Percentiles rank a stretch among this genome's conserved stretches.
Conservation (phyloP, 92 coral and sea anemone genomes). For the Bergia sp. region DNA sequence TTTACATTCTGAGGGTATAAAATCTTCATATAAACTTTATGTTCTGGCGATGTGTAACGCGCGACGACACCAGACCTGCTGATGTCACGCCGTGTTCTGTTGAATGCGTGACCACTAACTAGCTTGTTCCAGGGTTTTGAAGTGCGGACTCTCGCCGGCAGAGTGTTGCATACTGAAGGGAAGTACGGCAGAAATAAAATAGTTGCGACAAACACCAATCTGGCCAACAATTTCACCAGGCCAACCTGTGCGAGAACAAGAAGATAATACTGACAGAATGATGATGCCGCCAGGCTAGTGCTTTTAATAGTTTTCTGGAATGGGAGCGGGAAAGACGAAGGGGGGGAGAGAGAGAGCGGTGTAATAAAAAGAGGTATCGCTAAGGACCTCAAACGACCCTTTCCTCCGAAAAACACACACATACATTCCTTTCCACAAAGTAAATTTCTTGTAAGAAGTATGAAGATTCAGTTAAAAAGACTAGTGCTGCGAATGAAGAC, state of each 20-base stretch:
- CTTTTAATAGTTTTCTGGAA: too few relatives aligned
- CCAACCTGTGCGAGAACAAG: constrained; percentile 1
- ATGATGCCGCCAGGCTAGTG: too few relatives aligned
- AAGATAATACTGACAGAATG: background rate
- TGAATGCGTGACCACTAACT: background rate
- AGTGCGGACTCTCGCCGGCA: background rate
- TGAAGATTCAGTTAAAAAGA: too few relatives aligned
- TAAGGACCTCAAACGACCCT: too few relatives aligned
- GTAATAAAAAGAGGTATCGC: too few relatives aligned
- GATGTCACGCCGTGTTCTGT: constrained; percentile 36
- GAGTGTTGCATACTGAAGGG: background rate
- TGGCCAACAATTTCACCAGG: background rate
- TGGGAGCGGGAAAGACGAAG: too few relatives aligned
- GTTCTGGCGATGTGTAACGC: constrained; percentile 37
- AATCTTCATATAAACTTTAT: constrained; percentile 47
- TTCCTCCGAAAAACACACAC: too few relatives aligned
- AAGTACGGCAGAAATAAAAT: constrained; percentile 16
- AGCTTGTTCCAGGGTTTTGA: background rate
- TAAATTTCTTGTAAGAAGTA: too few relatives aligned
- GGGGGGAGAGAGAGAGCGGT: too few relatives aligned
- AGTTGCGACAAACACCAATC: background rate
- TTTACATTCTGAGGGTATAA: constrained; percentile 10
- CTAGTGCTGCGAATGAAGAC: too few relatives aligned
- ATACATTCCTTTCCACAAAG: too few relatives aligned
- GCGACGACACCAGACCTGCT: constrained; percentile 37